Percentiles rank a stretch among this genome's conserved stretches.
phyloP scores from a whole-genome alignment of 2,797 vertebrate genomes.

The Distichodus sexfasciatus region DNA sequence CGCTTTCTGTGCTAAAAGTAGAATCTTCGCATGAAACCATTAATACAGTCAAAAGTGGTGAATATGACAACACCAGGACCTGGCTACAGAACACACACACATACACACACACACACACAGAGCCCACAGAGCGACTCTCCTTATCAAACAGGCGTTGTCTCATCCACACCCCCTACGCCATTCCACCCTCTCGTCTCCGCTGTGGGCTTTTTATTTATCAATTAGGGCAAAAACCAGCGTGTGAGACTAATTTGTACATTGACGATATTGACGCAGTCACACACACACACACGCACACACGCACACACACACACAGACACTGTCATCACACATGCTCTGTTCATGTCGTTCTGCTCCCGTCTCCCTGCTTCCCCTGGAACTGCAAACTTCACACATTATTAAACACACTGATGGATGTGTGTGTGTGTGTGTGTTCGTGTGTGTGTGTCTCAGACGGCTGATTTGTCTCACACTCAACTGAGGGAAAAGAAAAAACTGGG shows the following conservation, averaged over 20 bases:
- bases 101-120: too few species aligned
- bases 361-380: not conserved
- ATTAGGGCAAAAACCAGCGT: not conserved
- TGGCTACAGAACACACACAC: too few species aligned
- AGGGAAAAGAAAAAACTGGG: conserved; percentile 12
- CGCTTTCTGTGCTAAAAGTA: too few species aligned
- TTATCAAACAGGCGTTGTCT: conserved; percentile 1
- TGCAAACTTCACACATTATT: conserved; percentile 42
- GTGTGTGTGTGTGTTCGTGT: not conserved
- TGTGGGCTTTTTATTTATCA: conserved; percentile 2
- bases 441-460: conserved; percentile 15
- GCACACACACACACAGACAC: not conserved
- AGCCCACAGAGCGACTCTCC: too few species aligned
- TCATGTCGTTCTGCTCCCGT: not conserved
- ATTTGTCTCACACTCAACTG: conserved; percentile 17
- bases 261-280: not conserved
- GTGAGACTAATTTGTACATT: conserved; percentile 5
- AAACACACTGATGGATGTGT: conserved; percentile 14
- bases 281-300: too few species aligned
- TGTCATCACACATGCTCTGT: not conserved
- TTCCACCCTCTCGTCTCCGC: not conserved
- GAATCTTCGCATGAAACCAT: too few species aligned
- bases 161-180: too few species aligned
- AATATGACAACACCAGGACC: too few species aligned
- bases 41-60: too few species aligned